A percentile compares a stretch with the other conserved stretches of the same genome.
These are phyloP conservation scores for Tympanuchus pallidicinctus DNA, from an alignment of 2,113 vertebrate species.

Conservation along the genomic window DNA sequence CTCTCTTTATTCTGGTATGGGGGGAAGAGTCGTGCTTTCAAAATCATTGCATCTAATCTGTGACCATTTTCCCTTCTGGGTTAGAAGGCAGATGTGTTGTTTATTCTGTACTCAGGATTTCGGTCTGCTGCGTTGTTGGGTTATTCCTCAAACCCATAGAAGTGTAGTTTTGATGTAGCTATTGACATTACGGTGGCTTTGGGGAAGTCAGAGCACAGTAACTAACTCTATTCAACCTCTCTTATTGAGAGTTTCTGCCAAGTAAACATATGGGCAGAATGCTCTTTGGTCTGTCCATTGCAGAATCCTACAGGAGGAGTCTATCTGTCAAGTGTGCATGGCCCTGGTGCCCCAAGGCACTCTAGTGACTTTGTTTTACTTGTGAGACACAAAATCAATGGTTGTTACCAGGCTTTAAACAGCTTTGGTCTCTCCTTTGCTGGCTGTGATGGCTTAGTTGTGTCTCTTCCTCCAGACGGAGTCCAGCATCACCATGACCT, in stretches of 20 bases:
- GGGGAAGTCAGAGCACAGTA: neutral
- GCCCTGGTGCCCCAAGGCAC: neutral
- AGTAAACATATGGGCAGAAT: neutral
- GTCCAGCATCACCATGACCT: constrained; percentile 88
- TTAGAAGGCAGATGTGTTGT: neutral
- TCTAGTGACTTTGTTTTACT: neutral
- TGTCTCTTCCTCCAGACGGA: constrained; percentile 75
- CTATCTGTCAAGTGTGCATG: fast-evolving
- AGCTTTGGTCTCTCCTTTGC: neutral
- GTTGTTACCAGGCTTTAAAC: neutral
- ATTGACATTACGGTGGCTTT: fast-evolving
- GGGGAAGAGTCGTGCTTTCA: neutral
- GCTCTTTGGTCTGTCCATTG: neutral
- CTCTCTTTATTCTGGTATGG: neutral
- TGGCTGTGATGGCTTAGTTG: neutral
- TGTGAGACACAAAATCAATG: neutral
- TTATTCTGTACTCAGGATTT: neutral
- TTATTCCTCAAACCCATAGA: neutral
- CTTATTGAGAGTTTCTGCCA: neutral
- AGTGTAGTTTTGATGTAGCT: neutral
- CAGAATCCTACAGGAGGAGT: neutral
- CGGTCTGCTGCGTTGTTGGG: neutral
- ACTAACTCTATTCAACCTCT: neutral
- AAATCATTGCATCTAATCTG: neutral
- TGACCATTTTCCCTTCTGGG: neutral